Evolutionary conservation across 2,888 invertebrate genomes (phyloP).

Genomic region (Dryobota labecula): DNA sequence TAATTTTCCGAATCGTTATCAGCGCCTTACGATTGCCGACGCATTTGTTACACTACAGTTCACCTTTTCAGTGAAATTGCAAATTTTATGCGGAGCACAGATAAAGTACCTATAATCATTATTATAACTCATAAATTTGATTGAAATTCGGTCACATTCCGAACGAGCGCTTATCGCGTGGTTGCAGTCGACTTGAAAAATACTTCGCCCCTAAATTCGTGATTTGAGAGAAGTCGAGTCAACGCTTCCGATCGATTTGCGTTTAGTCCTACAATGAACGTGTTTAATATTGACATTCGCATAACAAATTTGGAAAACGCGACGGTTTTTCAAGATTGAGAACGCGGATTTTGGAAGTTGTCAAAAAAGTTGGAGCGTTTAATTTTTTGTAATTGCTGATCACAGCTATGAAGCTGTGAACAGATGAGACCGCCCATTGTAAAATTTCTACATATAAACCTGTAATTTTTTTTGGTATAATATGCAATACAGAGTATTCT

Average conservation of each 20-base stretch:
- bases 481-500: no score
- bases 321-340: slow-evolving; percentile 67
- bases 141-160: slow-evolving; percentile 90
- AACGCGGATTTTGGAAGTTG: background rate
- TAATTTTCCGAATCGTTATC: slow-evolving; percentile 89
- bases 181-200: slow-evolving; percentile 90
- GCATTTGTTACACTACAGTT: slow-evolving; percentile 89
- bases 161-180: slow-evolving; percentile 85
- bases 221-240: slow-evolving; percentile 81
- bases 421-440: no score
- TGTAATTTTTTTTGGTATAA: no score
- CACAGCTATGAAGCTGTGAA: no score
- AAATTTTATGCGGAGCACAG: slow-evolving; percentile 87
- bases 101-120: slow-evolving; percentile 90
- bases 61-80: slow-evolving; percentile 90
- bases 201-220: slow-evolving; percentile 77
- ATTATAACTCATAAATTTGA: slow-evolving; percentile 90
- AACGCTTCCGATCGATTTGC: slow-evolving; percentile 87
- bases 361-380: background rate
- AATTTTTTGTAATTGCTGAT: no score
- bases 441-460: no score
- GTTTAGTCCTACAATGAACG: slow-evolving; percentile 86
- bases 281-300: slow-evolving; percentile 85
- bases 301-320: slow-evolving; percentile 79
- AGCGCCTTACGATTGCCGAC: slow-evolving; percentile 87